phyloP scores from a whole-genome alignment of 2,888 invertebrate species.

The Ophioninae sp. region DNA sequence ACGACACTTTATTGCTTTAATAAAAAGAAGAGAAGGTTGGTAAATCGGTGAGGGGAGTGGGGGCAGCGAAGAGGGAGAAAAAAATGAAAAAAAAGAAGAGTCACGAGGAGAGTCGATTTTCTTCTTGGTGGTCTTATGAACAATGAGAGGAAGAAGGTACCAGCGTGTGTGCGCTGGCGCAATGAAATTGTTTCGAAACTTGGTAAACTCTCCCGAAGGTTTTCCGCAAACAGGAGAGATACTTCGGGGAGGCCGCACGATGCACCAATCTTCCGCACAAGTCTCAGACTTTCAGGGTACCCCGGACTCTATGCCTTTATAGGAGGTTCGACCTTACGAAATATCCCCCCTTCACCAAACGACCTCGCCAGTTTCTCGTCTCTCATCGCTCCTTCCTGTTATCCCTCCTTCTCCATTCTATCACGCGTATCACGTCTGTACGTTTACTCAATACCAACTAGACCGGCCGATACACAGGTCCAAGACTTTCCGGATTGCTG shows the following conservation, averaged over 20 bases:
- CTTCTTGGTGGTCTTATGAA: not conserved
- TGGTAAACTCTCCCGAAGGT: slow-evolving; percentile 39
- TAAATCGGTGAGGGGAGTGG: no score
- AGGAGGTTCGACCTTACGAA: not conserved
- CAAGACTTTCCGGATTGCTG: not conserved
- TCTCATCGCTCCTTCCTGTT: slow-evolving; percentile 13
- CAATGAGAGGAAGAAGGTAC: slow-evolving; percentile 13
- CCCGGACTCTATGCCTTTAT: slow-evolving; percentile 29
- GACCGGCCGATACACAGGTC: not conserved
- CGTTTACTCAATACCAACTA: not conserved
- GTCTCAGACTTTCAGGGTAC: slow-evolving; percentile 10
- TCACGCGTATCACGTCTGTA: not conserved
- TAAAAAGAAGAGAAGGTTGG: not conserved
- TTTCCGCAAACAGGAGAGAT: slow-evolving; percentile 38
- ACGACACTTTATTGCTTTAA: not conserved
- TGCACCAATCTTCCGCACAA: slow-evolving; percentile 13
- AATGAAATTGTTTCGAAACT: slow-evolving; percentile 48
- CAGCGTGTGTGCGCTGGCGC: not conserved
- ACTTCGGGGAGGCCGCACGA: slow-evolving; percentile 9
- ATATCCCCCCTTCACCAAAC: slow-evolving; percentile 19
- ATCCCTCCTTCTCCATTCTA: not conserved
- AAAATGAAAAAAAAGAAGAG: not conserved
- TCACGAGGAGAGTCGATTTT: not conserved
- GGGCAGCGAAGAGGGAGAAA: no score
- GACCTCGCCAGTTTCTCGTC: slow-evolving; percentile 27